These are phyloP conservation scores for Candoia aspera DNA, from an alignment of 2,113 vertebrate genomes.

Conservation along the genomic window DNA sequence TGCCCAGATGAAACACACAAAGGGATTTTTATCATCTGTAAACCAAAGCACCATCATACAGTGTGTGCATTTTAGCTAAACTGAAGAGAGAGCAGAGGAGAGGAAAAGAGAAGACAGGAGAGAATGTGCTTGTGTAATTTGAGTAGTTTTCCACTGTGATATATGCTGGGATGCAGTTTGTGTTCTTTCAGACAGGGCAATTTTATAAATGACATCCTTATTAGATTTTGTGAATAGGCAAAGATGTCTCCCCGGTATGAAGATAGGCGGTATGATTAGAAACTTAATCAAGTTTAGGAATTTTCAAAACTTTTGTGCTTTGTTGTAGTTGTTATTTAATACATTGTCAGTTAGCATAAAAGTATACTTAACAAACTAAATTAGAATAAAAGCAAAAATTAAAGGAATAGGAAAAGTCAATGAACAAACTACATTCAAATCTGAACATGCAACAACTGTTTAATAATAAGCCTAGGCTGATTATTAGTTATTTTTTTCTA, in stretches of 20 bases:
- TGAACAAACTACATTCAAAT: constrained; percentile 61
- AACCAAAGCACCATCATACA: constrained; percentile 55
- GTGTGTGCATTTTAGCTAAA: background rate
- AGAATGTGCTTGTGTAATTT: constrained; percentile 55
- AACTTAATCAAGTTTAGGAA: constrained; percentile 31
- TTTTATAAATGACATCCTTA: constrained; percentile 59
- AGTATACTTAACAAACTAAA: constrained; percentile 48
- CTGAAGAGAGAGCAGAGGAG: constrained; percentile 14
- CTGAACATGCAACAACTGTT: constrained; percentile 53
- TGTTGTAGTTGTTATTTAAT: constrained; percentile 21
- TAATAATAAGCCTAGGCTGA: background rate
- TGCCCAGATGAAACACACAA: constrained; percentile 58
- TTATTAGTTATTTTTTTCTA: background rate
- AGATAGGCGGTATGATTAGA: constrained; percentile 56
- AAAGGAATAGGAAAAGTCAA: constrained; percentile 58
- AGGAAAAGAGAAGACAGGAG: background rate
- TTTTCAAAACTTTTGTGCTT: constrained; percentile 1
- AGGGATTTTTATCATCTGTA: constrained; percentile 55
- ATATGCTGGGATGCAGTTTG: constrained; percentile 57
- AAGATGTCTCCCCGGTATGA: background rate
- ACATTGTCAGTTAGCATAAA: constrained; percentile 62
- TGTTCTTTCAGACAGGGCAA: constrained; percentile 53
- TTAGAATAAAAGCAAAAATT: constrained; percentile 56
- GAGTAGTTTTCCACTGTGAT: constrained; percentile 67
- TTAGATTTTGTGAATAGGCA: constrained; percentile 51